Evolutionary conservation across 2,113 vertebrate genomes (phyloP), one percentile per base, ranked within the genome.

Genomic region (Pimephales promelas): DNA sequence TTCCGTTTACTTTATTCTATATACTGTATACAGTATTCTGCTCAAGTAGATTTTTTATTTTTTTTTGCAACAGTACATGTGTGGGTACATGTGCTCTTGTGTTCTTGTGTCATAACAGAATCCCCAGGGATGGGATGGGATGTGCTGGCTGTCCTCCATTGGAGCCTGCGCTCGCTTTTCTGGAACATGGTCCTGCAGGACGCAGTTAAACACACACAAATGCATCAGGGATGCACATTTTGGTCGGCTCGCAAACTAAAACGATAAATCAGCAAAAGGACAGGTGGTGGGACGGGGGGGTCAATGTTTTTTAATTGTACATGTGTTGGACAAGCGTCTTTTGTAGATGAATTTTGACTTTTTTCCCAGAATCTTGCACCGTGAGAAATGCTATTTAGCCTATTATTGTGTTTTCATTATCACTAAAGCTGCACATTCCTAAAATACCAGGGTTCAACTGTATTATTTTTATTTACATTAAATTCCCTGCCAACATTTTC

Each of bases 91-190:
- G 28, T 45, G 34, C 40, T 81, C 52, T n/a, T 4, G 34, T 59
- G 62, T 83, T 64, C 45, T 64, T 81, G 71, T 62, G n/a, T 36
- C 28, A 34, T 84, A 74, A 54, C 31, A 1, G 40, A 31, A 49
- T 83, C 82, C 68, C 54, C 9, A 0, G 77, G 72, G 86, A 81
- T 68, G 40, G 72, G 86, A 81, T 68, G 40, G 80, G 78, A 81
- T 81, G 80, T 84, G 79, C 80, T 81, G 71, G 43, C 59, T 74
- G 54, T 81, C 62, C 82, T 83, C 61, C 82, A 68, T 4, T 56
- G 85, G 75, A 86, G 68, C 68, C 47, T 52, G 62, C 5, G 34
- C 70, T 57, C 54, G 45, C 81, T 81, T 57, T 76, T 84, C 82
- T 81, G 61, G 71, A 84, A 76, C 81, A 80, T 62, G 59, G 49